These are phyloP conservation scores for Conus betulinus DNA, from an alignment of 1,140 invertebrate species.

Conservation along the genomic window DNA sequence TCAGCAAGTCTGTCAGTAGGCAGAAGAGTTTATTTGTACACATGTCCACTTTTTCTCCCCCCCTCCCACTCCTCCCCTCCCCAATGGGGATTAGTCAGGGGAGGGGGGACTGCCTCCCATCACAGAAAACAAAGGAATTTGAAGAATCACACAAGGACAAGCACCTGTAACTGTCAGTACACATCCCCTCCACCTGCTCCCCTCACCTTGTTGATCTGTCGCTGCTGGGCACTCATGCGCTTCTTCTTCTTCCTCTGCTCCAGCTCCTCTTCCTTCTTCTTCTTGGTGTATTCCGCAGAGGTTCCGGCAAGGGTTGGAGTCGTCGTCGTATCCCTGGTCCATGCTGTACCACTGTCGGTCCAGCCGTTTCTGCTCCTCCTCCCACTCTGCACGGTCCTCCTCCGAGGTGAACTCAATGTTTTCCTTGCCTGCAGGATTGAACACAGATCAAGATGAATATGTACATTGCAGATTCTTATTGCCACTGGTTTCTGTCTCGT, in stretches of 20 bases:
- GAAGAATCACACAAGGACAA: too few relatives aligned
- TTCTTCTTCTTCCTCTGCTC: conserved; percentile 93
- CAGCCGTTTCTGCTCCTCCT: conserved; percentile 93
- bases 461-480: neutral
- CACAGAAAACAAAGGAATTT: too few relatives aligned
- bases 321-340: conserved; percentile 93
- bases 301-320: conserved; percentile 91
- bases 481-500: too few relatives aligned
- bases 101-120: too few relatives aligned
- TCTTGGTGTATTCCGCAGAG: conserved; percentile 91
- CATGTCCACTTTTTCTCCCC: too few relatives aligned
- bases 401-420: conserved; percentile 65
- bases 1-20: too few relatives aligned
- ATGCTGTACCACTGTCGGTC: conserved; percentile 98
- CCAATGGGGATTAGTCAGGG: too few relatives aligned
- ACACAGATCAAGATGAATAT: neutral
- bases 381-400: conserved; percentile 85
- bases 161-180: too few relatives aligned
- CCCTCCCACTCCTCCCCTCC: too few relatives aligned
- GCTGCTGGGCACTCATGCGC: conserved; percentile 93
- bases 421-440: conserved; percentile 38
- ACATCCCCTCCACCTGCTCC: neutral
- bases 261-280: conserved; percentile 94
- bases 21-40: too few relatives aligned
- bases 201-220: conserved; percentile 89